Evolutionary conservation across 2,888 invertebrate species (phyloP), one percentile per base, ranked within the genome.

Genomic region (Ametastegia equiseti): DNA sequence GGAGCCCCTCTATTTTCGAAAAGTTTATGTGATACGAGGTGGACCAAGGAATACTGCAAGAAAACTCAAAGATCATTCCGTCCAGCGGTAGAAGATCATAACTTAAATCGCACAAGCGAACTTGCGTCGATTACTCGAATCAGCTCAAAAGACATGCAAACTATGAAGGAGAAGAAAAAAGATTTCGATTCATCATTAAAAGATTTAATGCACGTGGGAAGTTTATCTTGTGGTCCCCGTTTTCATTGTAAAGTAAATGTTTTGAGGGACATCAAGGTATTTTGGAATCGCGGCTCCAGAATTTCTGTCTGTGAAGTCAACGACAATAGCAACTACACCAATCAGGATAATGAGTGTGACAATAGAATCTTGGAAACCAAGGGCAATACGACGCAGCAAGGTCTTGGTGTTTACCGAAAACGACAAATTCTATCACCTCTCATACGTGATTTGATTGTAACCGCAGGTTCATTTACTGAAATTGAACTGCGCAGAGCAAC

Each of bases 31-130:
- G n/a, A 6, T 39, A 47, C 47, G 57, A 78, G 79, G 23, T 81
- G 69, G 78, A 81, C 81, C 2, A 78, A 81, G 19, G 71, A 57
- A 39, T 81, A 81, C 19, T 36, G 54, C 39, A 67, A 27, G 50
- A 15, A 79, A 69, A 57, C 42, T 19, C 78, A 50, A 9, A 39
- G 79, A 13, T 19, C 47, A 36, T 65, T 80, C 30, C 60, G 60
- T 11, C 7, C 30, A 60, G 15, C 45, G 15, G 15, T 13, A 45
- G 45, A 45, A 15, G 15, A 45, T 45, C 15, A 45, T 45, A 45
- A 45, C 2, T 9, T 45, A 15, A 45, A 45, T 45, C 4, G 45
- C 45, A 45, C 45, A 15, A 45, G 13, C 45, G 45, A 45, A 45
- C 45, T 6, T 45, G 30, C 60, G 15, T 15, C 30, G 11, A n/a